Conservation (phyloP, 2,888 invertebrate genomes). For the Pristionchus mayeri region DNA sequence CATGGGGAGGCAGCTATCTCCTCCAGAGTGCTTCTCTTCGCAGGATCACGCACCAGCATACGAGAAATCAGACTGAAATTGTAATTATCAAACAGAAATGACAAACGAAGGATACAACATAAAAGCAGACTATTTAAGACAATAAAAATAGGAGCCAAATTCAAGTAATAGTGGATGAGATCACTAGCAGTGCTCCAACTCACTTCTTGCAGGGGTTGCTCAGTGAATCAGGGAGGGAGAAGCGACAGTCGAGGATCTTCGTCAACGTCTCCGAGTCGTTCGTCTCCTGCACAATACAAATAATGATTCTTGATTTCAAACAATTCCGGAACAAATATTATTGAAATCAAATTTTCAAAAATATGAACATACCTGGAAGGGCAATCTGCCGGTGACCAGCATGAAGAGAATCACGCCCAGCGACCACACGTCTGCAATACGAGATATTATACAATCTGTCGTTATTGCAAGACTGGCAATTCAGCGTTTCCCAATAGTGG, state of each 20-base stretch:
- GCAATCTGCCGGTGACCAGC: constrained; percentile 96
- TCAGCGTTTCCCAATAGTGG: too few relatives aligned
- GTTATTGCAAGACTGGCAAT: neutral
- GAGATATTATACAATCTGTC: too few relatives aligned
- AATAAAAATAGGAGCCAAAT: too few relatives aligned
- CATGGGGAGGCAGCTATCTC: constrained; percentile 88
- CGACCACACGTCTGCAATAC: constrained; percentile 90
- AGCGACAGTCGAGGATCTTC: constrained; percentile 99
- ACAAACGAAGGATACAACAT: neutral
- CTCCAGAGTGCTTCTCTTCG: constrained; percentile 88
- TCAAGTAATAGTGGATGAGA: too few relatives aligned
- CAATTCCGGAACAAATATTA: neutral
- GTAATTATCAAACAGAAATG: too few relatives aligned
- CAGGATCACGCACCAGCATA: constrained; percentile 95
- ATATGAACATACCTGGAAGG: constrained; percentile 81
- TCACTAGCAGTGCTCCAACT: constrained; percentile 56
- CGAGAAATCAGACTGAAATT: constrained; percentile 86
- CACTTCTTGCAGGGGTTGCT: constrained; percentile 89
- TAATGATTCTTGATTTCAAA: neutral
- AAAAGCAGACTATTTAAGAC: neutral
- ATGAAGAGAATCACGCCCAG: constrained; percentile 98
- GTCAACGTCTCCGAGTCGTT: constrained; percentile 99
- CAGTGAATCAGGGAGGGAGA: constrained; percentile 90
- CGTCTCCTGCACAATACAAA: constrained; percentile 87
- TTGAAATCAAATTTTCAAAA: neutral